Percentiles rank a stretch among this genome's conserved stretches.
phyloP scores from a whole-genome alignment of 2,888 invertebrate species.

The Tinea trinotella region DNA sequence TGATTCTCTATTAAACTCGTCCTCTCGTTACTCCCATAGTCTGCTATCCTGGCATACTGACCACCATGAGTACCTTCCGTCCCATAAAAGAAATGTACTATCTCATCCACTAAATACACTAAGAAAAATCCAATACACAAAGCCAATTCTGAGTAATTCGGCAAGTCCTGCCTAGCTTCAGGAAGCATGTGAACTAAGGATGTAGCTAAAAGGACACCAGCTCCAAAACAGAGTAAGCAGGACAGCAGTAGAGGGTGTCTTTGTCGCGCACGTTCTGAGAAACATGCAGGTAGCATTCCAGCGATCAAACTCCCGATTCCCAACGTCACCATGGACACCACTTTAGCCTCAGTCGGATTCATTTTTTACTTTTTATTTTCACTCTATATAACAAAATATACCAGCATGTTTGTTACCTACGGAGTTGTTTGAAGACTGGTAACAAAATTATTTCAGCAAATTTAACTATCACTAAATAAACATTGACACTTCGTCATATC shows the following conservation, averaged over 20 bases:
- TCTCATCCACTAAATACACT: slow-evolving; percentile 81
- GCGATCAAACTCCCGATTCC: slow-evolving; percentile 79
- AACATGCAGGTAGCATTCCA: slow-evolving; percentile 79
- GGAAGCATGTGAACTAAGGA: slow-evolving; percentile 85
- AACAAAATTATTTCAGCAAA: slow-evolving; percentile 25
- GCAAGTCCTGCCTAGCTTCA: slow-evolving; percentile 77
- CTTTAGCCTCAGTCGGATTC: slow-evolving; percentile 72
- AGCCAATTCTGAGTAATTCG: slow-evolving; percentile 74
- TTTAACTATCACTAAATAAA: slow-evolving; percentile 16
- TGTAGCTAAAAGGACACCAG: slow-evolving; percentile 84
- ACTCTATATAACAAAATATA: background rate
- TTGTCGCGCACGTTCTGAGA: slow-evolving; percentile 71
- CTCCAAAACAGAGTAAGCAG: slow-evolving; percentile 83
- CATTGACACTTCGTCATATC: background rate
- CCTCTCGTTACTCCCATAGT: slow-evolving; percentile 40
- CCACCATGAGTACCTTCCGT: slow-evolving; percentile 24
- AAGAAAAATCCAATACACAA: slow-evolving; percentile 80
- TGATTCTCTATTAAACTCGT: slow-evolving; percentile 36
- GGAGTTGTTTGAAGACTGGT: slow-evolving; percentile 23
- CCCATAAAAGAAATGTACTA: slow-evolving; percentile 78
- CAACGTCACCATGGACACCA: slow-evolving; percentile 76
- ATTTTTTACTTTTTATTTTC: slow-evolving; percentile 35
- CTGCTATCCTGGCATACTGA: slow-evolving; percentile 25
- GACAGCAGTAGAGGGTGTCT: slow-evolving; percentile 77
- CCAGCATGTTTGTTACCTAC: slow-evolving; percentile 20